phyloP scores from a whole-genome alignment of 2,797 vertebrate genomes.

The Buphagus erythrorhynchus region DNA sequence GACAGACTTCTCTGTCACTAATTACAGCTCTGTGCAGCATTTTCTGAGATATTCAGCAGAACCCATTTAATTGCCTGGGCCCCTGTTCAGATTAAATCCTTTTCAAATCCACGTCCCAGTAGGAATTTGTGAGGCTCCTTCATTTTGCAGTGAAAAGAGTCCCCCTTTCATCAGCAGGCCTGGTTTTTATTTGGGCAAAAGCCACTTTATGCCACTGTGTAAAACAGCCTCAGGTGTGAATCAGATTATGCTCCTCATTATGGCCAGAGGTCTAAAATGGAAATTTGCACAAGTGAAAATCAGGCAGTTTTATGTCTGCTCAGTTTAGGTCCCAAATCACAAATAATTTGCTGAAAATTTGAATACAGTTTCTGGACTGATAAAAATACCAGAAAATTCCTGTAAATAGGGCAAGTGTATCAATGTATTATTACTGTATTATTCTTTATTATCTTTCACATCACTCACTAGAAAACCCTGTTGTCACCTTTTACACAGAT shows the following conservation, averaged over 20 bases:
- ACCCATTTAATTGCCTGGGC: not conserved
- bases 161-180: not conserved
- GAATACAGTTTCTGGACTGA: not conserved
- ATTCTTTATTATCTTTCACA: not conserved
- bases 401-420: not conserved
- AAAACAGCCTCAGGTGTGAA: not conserved
- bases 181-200: not conserved
- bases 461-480: not conserved
- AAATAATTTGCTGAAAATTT: not conserved
- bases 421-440: too few species aligned
- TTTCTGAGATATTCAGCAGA: not conserved
- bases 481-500: not conserved
- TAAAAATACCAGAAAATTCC: not conserved
- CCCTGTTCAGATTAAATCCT: not conserved
- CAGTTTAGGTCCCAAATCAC: not conserved
- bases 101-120: not conserved
- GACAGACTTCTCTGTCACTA: not conserved
- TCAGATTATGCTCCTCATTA: not conserved
- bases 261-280: not conserved
- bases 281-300: not conserved
- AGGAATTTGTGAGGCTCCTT: not conserved
- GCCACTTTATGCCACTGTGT: not conserved
- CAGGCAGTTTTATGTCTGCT: not conserved
- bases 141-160: not conserved
- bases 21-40: not conserved